Percentiles rank a stretch among this genome's conserved stretches.
These are phyloP conservation scores for Sebastes oblongus DNA, from an alignment of 2,797 vertebrate genomes.

Conservation along the genomic window DNA sequence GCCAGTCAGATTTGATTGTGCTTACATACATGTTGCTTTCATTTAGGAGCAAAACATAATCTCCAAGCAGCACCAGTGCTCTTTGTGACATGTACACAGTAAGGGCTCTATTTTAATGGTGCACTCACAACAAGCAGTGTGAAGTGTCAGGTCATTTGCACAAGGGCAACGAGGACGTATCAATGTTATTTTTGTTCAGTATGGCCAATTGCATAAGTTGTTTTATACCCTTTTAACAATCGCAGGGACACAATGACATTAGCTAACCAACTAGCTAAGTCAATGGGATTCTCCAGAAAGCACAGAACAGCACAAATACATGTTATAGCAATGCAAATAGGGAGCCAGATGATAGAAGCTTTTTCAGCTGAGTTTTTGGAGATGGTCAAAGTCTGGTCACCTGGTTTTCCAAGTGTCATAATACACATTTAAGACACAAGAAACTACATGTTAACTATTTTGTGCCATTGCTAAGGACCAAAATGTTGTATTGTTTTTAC, in stretches of 20 bases:
- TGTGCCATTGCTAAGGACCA: neutral
- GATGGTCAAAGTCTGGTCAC: neutral
- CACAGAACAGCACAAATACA: neutral
- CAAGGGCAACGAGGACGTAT: slow-evolving; percentile 9
- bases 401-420: neutral
- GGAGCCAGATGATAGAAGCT: neutral
- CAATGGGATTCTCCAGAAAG: neutral
- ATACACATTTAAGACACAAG: neutral
- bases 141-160: slow-evolving; percentile 19
- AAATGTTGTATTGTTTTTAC: neutral
- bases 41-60: slow-evolving; percentile 10
- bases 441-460: neutral
- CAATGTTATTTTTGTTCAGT: slow-evolving; percentile 2
- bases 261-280: neutral
- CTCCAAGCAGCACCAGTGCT: neutral
- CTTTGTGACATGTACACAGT: neutral
- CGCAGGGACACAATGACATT: neutral
- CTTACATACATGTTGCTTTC: slow-evolving; percentile 34
- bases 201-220: neutral
- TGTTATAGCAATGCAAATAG: neutral
- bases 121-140: slow-evolving; percentile 3
- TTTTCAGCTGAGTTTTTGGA: neutral
- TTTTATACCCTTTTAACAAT: slow-evolving; percentile 19
- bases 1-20: slow-evolving; percentile 46
- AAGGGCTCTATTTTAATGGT: neutral